These are phyloP conservation scores for Halictus quadricinctus DNA, from an alignment of 2,888 invertebrate genomes.

Conservation along the genomic window DNA sequence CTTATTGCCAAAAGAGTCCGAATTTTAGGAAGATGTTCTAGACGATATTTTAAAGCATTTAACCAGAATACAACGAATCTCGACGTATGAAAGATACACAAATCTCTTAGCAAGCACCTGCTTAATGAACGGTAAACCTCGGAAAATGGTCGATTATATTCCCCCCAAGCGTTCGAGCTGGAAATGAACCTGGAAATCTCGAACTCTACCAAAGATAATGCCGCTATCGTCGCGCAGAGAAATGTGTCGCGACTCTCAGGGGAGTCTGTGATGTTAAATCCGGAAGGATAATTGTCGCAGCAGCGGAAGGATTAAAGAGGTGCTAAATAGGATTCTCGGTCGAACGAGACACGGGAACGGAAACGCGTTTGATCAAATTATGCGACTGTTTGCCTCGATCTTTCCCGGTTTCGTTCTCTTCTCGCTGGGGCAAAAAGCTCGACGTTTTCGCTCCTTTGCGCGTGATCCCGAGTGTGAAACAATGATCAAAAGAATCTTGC, in stretches of 20 bases:
- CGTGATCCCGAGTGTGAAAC: not conserved
- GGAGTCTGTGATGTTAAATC: conserved; percentile 24
- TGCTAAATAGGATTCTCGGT: conserved; percentile 26
- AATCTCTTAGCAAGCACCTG: not conserved
- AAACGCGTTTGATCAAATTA: conserved; percentile 28
- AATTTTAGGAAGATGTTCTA: not conserved
- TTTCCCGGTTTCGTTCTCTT: not conserved
- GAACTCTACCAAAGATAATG: not conserved
- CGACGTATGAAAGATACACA: not conserved
- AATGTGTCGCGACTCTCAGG: not conserved
- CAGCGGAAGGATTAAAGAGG: conserved; percentile 19
- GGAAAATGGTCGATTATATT: not conserved
- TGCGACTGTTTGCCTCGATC: conserved; percentile 5
- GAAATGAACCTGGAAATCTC: not conserved
- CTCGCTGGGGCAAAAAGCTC: not conserved
- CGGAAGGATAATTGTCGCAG: conserved; percentile 8
- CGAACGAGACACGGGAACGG: conserved; percentile 3
- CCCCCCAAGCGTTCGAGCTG: not conserved
- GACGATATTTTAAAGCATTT: not conserved
- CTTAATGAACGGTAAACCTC: not conserved
- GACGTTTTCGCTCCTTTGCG: not conserved
- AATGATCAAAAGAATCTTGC: not conserved
- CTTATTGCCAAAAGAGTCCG: not conserved
- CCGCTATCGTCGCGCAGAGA: not conserved
- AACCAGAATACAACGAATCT: not conserved